Conservation (phyloP, 2,888 invertebrate genomes). For the Leptopilina myrica region DNA sequence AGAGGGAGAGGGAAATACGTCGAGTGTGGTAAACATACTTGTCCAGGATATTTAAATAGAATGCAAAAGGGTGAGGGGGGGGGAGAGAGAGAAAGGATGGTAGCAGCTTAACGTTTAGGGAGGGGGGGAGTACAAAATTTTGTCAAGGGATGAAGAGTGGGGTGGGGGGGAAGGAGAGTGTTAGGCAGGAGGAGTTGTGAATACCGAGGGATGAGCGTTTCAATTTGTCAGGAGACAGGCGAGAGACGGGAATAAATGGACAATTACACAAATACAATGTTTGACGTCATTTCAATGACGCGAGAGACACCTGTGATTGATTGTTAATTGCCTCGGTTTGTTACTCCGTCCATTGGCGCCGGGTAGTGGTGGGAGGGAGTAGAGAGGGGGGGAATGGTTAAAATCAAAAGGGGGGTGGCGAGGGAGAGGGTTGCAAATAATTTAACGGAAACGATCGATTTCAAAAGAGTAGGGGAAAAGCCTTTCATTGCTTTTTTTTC, state of each 20-base stretch:
- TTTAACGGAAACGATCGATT: conserved; percentile 74
- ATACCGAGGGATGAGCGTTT: conserved; percentile 56
- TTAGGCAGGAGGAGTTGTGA: conserved; percentile 28
- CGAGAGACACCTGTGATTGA: conserved; percentile 76
- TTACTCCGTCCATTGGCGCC: conserved; percentile 66
- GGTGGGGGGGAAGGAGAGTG: conserved; percentile 45
- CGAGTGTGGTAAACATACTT: conserved; percentile 56
- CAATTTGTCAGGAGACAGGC: conserved; percentile 76
- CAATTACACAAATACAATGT: conserved; percentile 77
- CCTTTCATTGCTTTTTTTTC: conserved; percentile 58
- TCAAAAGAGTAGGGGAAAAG: conserved; percentile 43
- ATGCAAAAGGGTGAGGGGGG: conserved; percentile 38
- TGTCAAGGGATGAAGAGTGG: conserved; percentile 40
- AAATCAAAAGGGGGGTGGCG: conserved; percentile 53
- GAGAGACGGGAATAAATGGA: conserved; percentile 76
- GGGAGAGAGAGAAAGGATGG: conserved; percentile 42
- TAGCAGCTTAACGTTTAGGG: no score
- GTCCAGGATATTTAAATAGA: conserved; percentile 50
- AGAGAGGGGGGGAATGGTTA: background rate
- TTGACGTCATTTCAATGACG: conserved; percentile 77
- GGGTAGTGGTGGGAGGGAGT: background rate
- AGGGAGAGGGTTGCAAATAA: conserved; percentile 67
- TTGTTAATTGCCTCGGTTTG: conserved; percentile 77
- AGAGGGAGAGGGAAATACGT: conserved; percentile 65
- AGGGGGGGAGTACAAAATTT: conserved; percentile 8